A percentile compares a stretch with the other conserved stretches of the same genome.
Evolutionary conservation across 2,113 vertebrate genomes (phyloP).

Genomic region (Diglossa brunneiventris): DNA sequence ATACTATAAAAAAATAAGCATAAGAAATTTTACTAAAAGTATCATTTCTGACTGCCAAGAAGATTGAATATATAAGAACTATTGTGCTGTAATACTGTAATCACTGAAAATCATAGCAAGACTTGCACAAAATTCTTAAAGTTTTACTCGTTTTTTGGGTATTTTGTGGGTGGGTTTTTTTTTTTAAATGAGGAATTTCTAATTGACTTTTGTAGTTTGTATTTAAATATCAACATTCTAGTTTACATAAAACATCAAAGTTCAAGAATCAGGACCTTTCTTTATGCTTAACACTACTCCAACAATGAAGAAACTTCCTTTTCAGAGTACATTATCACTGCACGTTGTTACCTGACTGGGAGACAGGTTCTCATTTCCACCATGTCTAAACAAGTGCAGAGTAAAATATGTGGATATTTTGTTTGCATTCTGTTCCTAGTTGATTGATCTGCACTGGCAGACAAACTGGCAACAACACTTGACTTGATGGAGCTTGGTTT

Average conservation of each 20-base stretch:
- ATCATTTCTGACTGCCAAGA: background rate
- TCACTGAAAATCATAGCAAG: background rate
- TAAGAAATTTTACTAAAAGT: background rate
- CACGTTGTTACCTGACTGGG: background rate
- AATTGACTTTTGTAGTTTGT: background rate
- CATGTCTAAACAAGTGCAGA: background rate
- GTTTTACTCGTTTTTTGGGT: background rate
- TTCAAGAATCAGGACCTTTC: background rate
- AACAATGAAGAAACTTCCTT: background rate
- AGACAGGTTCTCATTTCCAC: background rate
- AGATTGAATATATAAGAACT: background rate
- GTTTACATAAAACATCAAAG: background rate
- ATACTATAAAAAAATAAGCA: background rate
- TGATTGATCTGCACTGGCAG: background rate
- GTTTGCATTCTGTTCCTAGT: background rate
- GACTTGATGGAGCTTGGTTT: background rate
- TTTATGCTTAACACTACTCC: background rate
- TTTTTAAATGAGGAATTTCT: background rate
- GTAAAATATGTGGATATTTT: background rate
- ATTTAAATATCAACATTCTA: background rate
- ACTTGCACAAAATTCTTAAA: background rate
- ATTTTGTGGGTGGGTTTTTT: accelerated
- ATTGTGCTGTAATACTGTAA: background rate
- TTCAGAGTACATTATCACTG: background rate
- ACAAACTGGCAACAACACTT: background rate